Evolutionary conservation across 2,888 invertebrate species (phyloP).

Genomic region (Tipula confusa): DNA sequence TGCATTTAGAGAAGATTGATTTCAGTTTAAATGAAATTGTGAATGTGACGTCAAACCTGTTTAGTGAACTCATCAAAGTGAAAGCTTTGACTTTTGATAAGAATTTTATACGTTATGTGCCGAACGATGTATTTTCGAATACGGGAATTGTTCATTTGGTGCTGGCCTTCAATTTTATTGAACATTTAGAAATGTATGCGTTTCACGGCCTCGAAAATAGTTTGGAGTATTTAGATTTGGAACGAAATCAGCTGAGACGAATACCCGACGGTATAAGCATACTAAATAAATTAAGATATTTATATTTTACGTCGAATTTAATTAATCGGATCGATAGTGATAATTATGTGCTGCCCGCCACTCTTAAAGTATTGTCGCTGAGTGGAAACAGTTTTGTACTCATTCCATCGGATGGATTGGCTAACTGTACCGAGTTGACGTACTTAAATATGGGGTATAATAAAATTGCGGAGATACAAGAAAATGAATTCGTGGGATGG

Average conservation of each 20-base stretch:
- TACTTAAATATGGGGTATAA: constrained; percentile 88
- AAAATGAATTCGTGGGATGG: constrained; percentile 75
- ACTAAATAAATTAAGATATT: constrained; percentile 67
- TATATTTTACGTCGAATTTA: constrained; percentile 78
- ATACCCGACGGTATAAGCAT: constrained; percentile 68
- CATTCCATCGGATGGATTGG: constrained; percentile 66
- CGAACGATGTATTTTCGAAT: constrained; percentile 62
- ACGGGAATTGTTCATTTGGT: constrained; percentile 73
- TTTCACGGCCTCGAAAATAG: constrained; percentile 69
- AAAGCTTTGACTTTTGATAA: constrained; percentile 77
- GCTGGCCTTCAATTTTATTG: constrained; percentile 71
- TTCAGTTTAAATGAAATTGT: constrained; percentile 78
- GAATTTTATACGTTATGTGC: constrained; percentile 67
- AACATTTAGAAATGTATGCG: constrained; percentile 63
- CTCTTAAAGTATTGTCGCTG: constrained; percentile 71
- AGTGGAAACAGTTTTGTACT: constrained; percentile 74
- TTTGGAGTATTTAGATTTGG: constrained; percentile 76
- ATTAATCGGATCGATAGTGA: constrained; percentile 60
- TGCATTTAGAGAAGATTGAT: constrained; percentile 75
- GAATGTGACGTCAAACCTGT: constrained; percentile 60
- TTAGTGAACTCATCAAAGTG: constrained; percentile 68
- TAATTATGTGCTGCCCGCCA: constrained; percentile 59
- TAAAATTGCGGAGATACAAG: constrained; percentile 70
- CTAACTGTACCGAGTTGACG: constrained; percentile 69
- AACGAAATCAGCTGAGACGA: constrained; percentile 67